Conservation (phyloP, 2,113 vertebrate species). For the Geococcyx californianus region DNA sequence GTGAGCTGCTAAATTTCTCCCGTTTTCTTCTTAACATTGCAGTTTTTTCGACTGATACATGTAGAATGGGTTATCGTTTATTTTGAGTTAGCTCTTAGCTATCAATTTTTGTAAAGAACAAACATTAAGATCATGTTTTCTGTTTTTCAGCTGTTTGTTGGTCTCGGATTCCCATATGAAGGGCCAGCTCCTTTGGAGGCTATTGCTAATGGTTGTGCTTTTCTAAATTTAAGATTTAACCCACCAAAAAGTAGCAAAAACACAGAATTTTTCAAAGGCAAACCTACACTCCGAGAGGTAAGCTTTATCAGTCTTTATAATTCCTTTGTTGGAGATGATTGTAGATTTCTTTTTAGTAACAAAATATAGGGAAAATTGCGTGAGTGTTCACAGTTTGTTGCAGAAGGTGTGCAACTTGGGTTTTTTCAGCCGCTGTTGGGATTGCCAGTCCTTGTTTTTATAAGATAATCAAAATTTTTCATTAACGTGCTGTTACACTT, state of each 20-base stretch:
- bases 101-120: background rate
- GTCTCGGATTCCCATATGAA: slow-evolving; percentile 96
- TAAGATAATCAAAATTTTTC: background rate
- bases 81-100: background rate
- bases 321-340: background rate
- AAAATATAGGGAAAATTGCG: background rate
- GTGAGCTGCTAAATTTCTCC: background rate
- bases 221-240: slow-evolving; percentile 93
- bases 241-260: slow-evolving; percentile 98
- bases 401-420: background rate
- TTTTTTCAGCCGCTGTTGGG: background rate
- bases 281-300: slow-evolving; percentile 97
- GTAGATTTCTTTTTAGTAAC: background rate
- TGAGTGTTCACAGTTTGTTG: background rate
- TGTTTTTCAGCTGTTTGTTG: slow-evolving; percentile 91
- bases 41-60: background rate
- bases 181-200: slow-evolving; percentile 95
- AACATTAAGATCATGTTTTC: background rate
- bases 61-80: background rate
- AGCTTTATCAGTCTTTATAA: background rate
- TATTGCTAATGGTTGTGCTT: slow-evolving; percentile 96
- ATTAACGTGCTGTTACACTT: background rate
- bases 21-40: background rate
- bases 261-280: slow-evolving; percentile 98
- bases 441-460: background rate